Base-by-base conservation (phyloP, 1,140 invertebrate genomes). In the Drosophila quadrilineata region DNA sequence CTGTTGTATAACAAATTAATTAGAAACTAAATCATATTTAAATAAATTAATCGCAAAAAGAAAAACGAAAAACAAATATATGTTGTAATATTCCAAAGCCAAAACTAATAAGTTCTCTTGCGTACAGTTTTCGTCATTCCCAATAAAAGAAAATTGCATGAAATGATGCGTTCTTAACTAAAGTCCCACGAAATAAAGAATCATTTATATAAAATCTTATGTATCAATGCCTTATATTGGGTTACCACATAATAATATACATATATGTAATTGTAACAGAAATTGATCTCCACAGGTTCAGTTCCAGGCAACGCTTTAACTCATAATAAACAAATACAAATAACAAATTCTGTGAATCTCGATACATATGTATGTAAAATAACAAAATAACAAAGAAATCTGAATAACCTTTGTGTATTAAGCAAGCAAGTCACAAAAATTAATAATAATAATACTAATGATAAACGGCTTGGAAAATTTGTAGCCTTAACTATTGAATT, bases 401-500 rank as follows among this genome's bases (percentile, higher is more conserved):
- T 38, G 41, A 59, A 38, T 28, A 50, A 45, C 10, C 22, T 9
- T 36, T 31, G 31, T 56, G 52, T 64, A 64, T 57, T 64, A 43
- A 19, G 22, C n/a, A 46, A 62, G 26, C 10, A 38, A 40, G 46
- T 36, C 59, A 60, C 56, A 45, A 52, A 31, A 12, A n/a, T n/a
- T n/a, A n/a, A n/a, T n/a, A n/a, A n/a, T n/a, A n/a, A n/a, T n/a
- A n/a, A n/a, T n/a, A n/a, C n/a, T n/a, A n/a, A n/a, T n/a, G n/a
- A n/a, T n/a, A 41, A 45, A 50, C 52, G 56, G 56, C 63, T 45
- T 29, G 3, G n/a, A 52, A 45, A 38, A 33, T 24, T 41, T 16
- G 5, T 17, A 50, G 57, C 46, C 56, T 59, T 59, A 31, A 50
- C 43, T 60, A 66, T 45, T 59, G 17, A 60, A 52, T 17, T 66